Evolutionary conservation across 2,797 vertebrate species (phyloP).

Genomic region (Meriones psammophilus): DNA sequence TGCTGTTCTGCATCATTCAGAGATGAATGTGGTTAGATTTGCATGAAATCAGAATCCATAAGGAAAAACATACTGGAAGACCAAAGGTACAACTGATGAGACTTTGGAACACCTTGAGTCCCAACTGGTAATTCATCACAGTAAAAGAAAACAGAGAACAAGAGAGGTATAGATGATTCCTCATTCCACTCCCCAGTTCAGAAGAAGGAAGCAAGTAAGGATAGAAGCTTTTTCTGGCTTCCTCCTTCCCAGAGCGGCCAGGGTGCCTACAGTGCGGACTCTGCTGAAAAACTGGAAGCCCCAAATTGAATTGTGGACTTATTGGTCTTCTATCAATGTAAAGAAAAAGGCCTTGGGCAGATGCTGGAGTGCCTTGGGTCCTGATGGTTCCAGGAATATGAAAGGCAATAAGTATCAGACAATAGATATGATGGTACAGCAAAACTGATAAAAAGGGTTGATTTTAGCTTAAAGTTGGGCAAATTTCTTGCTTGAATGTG

Average conservation of each 20-base stretch:
- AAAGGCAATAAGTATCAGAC: neutral
- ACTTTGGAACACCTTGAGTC: neutral
- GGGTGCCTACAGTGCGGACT: neutral
- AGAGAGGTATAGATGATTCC: neutral
- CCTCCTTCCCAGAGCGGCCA: neutral
- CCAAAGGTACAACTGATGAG: neutral
- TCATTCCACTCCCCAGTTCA: neutral
- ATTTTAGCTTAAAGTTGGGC: neutral
- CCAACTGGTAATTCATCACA: neutral
- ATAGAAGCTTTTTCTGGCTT: neutral
- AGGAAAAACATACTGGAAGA: neutral
- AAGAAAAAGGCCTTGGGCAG: too few relatives aligned
- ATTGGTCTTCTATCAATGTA: neutral
- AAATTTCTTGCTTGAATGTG: neutral
- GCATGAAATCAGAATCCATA: neutral
- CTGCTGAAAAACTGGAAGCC: neutral
- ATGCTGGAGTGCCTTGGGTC: neutral
- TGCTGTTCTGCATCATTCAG: neutral
- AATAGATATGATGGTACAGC: neutral
- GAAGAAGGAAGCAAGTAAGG: neutral
- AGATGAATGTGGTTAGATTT: neutral
- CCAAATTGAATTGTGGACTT: neutral
- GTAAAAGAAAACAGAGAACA: neutral
- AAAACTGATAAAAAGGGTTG: neutral
- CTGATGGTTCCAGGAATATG: neutral